These are phyloP conservation scores for Brachionus rubens DNA, from an alignment of 1,140 invertebrate species.

Conservation along the genomic window DNA sequence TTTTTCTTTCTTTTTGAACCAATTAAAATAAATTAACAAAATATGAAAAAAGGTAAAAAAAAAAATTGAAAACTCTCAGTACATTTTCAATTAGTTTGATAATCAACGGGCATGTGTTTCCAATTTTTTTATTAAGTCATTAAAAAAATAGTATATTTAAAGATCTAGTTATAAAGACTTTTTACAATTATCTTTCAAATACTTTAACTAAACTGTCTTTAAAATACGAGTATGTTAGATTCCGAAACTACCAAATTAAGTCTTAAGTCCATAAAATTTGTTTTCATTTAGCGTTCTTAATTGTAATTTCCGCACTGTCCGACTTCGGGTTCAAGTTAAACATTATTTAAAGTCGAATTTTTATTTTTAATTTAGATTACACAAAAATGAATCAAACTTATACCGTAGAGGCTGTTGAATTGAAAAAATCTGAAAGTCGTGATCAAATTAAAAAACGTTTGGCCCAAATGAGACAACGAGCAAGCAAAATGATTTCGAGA, in stretches of 20 bases:
- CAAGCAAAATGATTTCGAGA: not conserved
- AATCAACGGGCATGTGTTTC: not conserved
- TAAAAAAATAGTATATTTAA: not conserved
- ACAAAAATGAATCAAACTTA: constrained; percentile 40
- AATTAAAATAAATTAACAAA: not conserved
- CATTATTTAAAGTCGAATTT: not conserved
- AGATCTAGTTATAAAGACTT: constrained; percentile 25
- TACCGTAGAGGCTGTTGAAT: constrained; percentile 4
- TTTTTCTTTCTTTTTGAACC: not conserved
- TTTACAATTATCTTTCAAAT: constrained; percentile 33
- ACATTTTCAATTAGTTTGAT: constrained; percentile 17
- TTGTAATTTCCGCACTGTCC: constrained; percentile 23
- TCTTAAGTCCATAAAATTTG: constrained; percentile 30
- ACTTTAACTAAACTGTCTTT: not conserved
- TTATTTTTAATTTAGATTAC: not conserved
- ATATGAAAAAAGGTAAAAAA: not conserved
- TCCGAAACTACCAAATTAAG: constrained; percentile 17
- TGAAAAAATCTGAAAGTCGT: constrained; percentile 2
- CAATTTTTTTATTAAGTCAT: not conserved
- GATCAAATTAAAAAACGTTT: not conserved
- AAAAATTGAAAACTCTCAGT: not conserved
- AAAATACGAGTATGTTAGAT: not conserved
- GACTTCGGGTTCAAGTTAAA: not conserved
- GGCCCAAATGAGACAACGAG: not conserved
- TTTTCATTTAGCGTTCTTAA: constrained; percentile 35